Conservation (phyloP, 2,113 vertebrate genomes). For the Solea solea region DNA sequence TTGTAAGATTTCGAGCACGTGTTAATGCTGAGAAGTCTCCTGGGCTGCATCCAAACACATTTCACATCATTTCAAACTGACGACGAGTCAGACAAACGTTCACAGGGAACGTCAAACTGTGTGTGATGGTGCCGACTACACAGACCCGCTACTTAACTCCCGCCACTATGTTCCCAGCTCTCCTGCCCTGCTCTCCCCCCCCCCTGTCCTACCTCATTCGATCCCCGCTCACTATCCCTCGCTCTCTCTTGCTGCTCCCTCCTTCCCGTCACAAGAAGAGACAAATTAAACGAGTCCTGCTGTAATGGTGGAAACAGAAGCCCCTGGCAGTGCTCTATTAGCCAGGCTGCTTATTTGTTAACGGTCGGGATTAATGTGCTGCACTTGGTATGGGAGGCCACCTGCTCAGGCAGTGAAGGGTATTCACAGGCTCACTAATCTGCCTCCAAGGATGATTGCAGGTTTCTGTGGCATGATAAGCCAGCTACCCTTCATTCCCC, state of each 20-base stretch:
- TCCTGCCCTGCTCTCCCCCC: not conserved
- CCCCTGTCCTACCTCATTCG: slow-evolving; percentile 19
- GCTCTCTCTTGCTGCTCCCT: not conserved
- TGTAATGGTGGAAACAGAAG: slow-evolving; percentile 65
- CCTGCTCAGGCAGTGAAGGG: slow-evolving; percentile 71
- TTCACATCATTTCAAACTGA: slow-evolving; percentile 56
- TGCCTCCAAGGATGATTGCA: slow-evolving; percentile 72
- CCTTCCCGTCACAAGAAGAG: slow-evolving; percentile 44
- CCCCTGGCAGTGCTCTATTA: slow-evolving; percentile 72
- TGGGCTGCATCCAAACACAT: slow-evolving; percentile 46
- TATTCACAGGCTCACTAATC: slow-evolving; percentile 72
- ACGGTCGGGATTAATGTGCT: slow-evolving; percentile 73
- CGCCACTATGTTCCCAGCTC: slow-evolving; percentile 46
- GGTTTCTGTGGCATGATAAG: slow-evolving; percentile 67
- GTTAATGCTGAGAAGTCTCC: slow-evolving; percentile 19
- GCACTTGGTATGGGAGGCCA: slow-evolving; percentile 70
- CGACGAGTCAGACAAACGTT: slow-evolving; percentile 41
- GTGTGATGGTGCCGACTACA: slow-evolving; percentile 65
- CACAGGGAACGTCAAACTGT: slow-evolving; percentile 42
- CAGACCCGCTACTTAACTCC: slow-evolving; percentile 43
- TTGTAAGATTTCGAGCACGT: slow-evolving; percentile 24
- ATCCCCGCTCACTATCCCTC: not conserved
- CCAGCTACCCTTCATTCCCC: slow-evolving; percentile 1
- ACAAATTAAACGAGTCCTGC: slow-evolving; percentile 65
- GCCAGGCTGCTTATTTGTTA: slow-evolving; percentile 76